Evolutionary conservation across 2,888 invertebrate genomes (phyloP), one percentile per base, ranked within the genome.

Genomic region (Gisinianus flammeolus): DNA sequence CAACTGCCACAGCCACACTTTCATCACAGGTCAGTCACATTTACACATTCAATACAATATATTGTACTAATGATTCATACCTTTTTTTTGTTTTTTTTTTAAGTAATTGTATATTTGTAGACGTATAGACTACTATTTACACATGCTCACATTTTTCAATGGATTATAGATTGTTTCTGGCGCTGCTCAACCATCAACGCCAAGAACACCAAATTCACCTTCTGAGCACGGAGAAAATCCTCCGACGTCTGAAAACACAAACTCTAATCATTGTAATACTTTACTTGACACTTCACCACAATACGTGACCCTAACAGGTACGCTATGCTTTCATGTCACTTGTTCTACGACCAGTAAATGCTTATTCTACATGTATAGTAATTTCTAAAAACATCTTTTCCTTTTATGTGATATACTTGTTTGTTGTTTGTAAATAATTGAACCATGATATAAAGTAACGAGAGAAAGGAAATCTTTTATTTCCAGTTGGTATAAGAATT

Each of bases 221-320:
- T 35, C 35, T 12, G 33, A 72, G 56, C 78, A 75, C 52, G 80
- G 82, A 22, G 79, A 82, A 0, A 84, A 84, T 66, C 82, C 83
- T 58, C 80, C 83, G 0, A 84, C 82, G 5, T 81, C 83, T 12
- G 81, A 80, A 31, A 80, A 78, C 33, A 80, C 79, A 1, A 83
- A 78, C 72, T 81, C 83, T 6, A 82, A 77, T 35, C 26, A 77
- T 30, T 16, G 44, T 44, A 77, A 35, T 62, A 80, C 80, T 31
- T 76, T 83, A 67, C 79, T 83, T 10, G 80, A 79, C 64, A 35
- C 80, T 16, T 81, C 82, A 26, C 82, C 84, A 4, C 84, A 83
- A 28, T 84, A 83, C 75, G 83, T 84, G 62, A 81, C 84, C 2
- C 82, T 84, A 71, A 81, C 83, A 77, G 84, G 84, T 84, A 79